A percentile compares a stretch with the other conserved stretches of the same genome.
Conservation (phyloP, 2,797 vertebrate genomes). For the Monodelphis domestica region DNA sequence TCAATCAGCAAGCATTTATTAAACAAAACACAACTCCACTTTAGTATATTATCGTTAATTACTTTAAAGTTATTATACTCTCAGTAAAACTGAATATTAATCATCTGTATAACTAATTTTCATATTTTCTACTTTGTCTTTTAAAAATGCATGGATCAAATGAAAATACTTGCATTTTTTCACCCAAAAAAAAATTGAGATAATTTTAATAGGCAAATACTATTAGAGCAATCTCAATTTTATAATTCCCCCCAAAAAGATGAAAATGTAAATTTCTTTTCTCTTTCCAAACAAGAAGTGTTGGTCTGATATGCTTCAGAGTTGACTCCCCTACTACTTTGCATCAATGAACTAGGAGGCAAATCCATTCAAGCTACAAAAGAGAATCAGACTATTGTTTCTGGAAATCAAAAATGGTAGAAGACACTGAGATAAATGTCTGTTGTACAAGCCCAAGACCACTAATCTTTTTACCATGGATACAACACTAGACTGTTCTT, state of each 20-base stretch:
- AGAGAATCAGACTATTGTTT: neutral
- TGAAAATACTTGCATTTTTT: neutral
- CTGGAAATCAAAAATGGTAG: neutral
- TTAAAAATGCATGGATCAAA: neutral
- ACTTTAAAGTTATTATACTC: neutral
- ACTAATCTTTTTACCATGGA: slow-evolving; percentile 12
- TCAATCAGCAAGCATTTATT: neutral
- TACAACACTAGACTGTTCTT: neutral
- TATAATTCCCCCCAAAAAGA: neutral
- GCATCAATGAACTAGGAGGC: neutral
- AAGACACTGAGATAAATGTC: slow-evolving; percentile 26
- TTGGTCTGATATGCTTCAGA: slow-evolving; percentile 29
- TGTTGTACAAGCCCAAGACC: slow-evolving; percentile 7
- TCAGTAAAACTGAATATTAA: neutral
- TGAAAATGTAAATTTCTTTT: neutral
- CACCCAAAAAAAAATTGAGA: neutral
- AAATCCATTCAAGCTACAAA: slow-evolving; percentile 43
- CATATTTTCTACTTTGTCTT: neutral
- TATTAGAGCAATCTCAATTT: neutral
- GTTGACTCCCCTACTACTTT: neutral
- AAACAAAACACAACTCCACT: neutral
- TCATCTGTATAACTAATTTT: neutral
- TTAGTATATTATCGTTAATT: neutral
- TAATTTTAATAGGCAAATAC: neutral
- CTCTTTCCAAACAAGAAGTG: slow-evolving; percentile 42